Evolutionary conservation across 1,140 invertebrate genomes (phyloP).

Genomic region (Monochamus saltuarius): DNA sequence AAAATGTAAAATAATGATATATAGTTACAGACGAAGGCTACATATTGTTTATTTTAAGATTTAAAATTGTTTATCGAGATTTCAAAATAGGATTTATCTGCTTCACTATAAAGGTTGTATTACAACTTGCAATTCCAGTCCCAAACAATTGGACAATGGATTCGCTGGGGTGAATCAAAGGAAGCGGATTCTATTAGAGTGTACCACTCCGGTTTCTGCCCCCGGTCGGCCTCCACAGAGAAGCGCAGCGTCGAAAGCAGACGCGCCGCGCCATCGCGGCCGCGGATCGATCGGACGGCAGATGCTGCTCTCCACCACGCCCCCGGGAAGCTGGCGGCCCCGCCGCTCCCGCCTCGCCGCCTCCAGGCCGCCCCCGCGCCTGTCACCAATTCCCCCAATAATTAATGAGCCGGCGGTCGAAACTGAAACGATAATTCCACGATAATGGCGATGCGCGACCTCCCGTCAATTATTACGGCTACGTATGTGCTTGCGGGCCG

Average conservation of each 20-base stretch:
- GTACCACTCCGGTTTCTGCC: too few relatives aligned
- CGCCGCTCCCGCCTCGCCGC: slow-evolving; percentile 18
- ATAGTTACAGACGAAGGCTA: too few relatives aligned
- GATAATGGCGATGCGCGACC: slow-evolving; percentile 49
- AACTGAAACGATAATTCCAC: slow-evolving; percentile 53
- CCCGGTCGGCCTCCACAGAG: too few relatives aligned
- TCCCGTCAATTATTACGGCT: slow-evolving; percentile 34
- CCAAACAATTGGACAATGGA: too few relatives aligned
- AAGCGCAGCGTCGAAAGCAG: slow-evolving; percentile 22
- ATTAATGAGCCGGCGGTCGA: slow-evolving; percentile 50
- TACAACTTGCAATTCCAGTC: too few relatives aligned
- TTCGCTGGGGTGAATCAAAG: too few relatives aligned
- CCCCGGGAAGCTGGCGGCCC: slow-evolving; percentile 20
- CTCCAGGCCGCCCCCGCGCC: slow-evolving; percentile 32
- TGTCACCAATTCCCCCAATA: slow-evolving; percentile 48
- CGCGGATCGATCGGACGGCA: slow-evolving; percentile 41
- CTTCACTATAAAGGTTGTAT: not conserved
- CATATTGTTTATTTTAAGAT: too few relatives aligned
- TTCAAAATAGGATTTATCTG: not conserved
- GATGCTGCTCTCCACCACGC: slow-evolving; percentile 37
- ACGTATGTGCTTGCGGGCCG: too few relatives aligned
- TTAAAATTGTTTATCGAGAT: not conserved
- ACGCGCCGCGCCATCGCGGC: slow-evolving; percentile 40
- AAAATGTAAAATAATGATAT: too few relatives aligned
- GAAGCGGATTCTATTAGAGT: too few relatives aligned